Evolutionary conservation across 2,113 vertebrate genomes (phyloP).

Genomic region (Eulacestoma nigropectus): DNA sequence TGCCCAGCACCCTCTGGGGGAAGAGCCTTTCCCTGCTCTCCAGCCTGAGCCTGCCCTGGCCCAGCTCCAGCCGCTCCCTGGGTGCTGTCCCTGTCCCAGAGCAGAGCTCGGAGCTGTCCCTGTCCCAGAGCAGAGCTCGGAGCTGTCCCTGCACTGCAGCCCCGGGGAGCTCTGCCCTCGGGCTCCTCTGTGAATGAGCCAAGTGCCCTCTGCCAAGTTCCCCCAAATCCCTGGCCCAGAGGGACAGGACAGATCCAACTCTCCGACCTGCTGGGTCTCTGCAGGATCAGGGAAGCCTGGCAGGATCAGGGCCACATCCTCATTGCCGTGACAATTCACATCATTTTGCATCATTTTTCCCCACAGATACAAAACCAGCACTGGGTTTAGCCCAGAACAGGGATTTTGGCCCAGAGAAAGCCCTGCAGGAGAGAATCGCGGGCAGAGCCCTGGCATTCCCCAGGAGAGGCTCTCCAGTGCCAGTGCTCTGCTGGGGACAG

Average conservation of each 20-base stretch:
- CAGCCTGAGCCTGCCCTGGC: not conserved
- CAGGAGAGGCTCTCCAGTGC: not conserved
- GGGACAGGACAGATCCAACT: not conserved
- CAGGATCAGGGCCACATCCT: not conserved
- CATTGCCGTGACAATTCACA: not conserved
- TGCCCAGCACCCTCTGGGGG: not conserved
- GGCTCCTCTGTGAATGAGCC: not conserved
- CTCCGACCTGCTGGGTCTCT: rapidly evolving
- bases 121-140: not conserved
- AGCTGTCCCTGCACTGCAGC: not conserved
- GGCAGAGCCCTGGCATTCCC: not conserved
- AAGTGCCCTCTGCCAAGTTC: not conserved
- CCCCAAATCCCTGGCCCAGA: not conserved
- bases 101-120: not conserved
- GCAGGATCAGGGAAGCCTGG: not conserved
- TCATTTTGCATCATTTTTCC: not conserved
- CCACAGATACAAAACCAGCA: rapidly evolving
- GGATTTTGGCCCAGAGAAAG: not conserved
- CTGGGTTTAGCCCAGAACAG: not conserved
- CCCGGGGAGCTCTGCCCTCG: not conserved
- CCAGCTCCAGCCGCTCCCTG: rapidly evolving
- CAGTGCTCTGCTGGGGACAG: rapidly evolving
- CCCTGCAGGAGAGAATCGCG: not conserved
- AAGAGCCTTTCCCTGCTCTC: too few species aligned
- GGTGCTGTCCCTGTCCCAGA: not conserved